Percentiles rank a stretch among this genome's conserved stretches.
phyloP scores from a whole-genome alignment of 2,113 vertebrate species.

The Edolisoma coerulescens region DNA sequence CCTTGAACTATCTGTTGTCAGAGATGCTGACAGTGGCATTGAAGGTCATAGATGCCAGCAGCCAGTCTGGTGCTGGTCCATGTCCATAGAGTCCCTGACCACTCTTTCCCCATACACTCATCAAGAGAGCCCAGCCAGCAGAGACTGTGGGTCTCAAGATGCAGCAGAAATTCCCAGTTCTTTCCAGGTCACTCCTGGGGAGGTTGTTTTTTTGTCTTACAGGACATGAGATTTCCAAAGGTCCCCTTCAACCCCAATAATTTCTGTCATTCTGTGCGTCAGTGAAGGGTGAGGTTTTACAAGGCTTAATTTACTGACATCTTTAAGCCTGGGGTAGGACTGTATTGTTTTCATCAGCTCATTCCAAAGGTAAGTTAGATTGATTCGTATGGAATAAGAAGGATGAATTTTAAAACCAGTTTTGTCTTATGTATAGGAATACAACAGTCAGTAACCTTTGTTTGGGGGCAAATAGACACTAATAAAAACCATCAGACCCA shows the following conservation, averaged over 20 bases:
- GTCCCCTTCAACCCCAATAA: not conserved
- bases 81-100: not conserved
- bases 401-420: not conserved
- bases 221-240: not conserved
- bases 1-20: not conserved
- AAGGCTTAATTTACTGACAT: not conserved
- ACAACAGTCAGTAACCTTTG: not conserved
- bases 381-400: not conserved
- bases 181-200: not conserved
- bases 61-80: no score
- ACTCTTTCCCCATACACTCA: accelerated
- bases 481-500: not conserved
- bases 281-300: not conserved
- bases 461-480: not conserved
- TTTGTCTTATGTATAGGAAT: not conserved
- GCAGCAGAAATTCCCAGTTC: not conserved
- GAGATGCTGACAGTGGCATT: not conserved
- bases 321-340: not conserved
- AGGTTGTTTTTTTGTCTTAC: not conserved
- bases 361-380: not conserved
- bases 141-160: not conserved
- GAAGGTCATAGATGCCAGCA: not conserved
- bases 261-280: not conserved
- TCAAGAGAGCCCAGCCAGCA: not conserved
- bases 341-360: not conserved